Evolutionary conservation across 2,888 invertebrate species (phyloP), one percentile per base, ranked within the genome.

Genomic region (Entomobrya multifasciata): DNA sequence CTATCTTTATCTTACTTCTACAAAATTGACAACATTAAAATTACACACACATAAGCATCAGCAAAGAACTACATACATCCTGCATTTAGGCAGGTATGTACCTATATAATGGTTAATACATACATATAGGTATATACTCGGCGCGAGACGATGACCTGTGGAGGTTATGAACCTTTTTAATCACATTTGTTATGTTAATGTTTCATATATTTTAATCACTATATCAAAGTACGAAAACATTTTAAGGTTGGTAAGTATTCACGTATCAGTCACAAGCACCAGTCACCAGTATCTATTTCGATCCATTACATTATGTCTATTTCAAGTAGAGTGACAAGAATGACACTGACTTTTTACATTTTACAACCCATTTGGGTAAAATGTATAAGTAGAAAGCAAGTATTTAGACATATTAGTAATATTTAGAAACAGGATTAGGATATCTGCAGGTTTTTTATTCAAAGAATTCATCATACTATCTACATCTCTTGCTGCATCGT

Each of bases 61-160:
- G 25, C 30, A 17, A 17, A 15, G 20, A 15, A 11, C 15, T 55
- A 55, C 17, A 25, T 55, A 55, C 30, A 8, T 25, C 62, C 17
- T 27, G 30, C 25, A 78, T 36, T 36, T 36, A 36, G 36, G 8
- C 41, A 27, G 17, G 17, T 62, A 78, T 44, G 36, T 44, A 22
- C 47, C 1, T 55, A 76, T 57, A 36, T 41, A 27, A 30, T 20
- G 49, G 30, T 49, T 49, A 77, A 74, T 10, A 77, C 25, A 49
- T 27, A 49, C 25, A 60, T 11, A 36, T 17, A 76, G 65, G n/a
- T 78, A 49, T 80, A 86, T 72, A 62, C 8, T 44, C 72, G 41
- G 8, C 41, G 67, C 60, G 70, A 89, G 89, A 87, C 89, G 89
- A 88, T 89, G 89, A 89, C 89, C 89, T 86, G 87, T 44, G 72